These are phyloP conservation scores for Eleginops maclovinus DNA, from an alignment of 2,113 vertebrate genomes.

Conservation along the genomic window DNA sequence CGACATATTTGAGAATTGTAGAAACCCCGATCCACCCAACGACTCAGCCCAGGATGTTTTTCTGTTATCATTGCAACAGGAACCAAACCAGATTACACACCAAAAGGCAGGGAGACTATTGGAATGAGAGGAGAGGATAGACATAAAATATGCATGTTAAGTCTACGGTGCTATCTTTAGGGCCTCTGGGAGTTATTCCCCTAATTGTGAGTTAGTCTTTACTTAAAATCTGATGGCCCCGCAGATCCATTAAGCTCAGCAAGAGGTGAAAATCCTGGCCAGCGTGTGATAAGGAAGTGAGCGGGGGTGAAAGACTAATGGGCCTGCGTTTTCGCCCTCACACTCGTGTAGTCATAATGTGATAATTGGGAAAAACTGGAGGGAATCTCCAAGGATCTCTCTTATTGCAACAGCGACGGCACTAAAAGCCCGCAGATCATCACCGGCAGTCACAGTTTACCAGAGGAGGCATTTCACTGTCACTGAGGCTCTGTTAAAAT, in stretches of 20 bases:
- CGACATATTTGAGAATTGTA: slow-evolving; percentile 9
- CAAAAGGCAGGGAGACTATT: slow-evolving; percentile 30
- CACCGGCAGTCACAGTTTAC: slow-evolving; percentile 59
- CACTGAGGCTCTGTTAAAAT: slow-evolving; percentile 58
- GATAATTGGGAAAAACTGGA: slow-evolving; percentile 88
- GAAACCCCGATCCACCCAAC: slow-evolving; percentile 35
- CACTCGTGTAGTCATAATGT: slow-evolving; percentile 87
- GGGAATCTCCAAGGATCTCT: slow-evolving; percentile 83
- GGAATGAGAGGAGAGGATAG: slow-evolving; percentile 45
- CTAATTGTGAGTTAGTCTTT: slow-evolving; percentile 81
- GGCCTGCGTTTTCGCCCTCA: slow-evolving; percentile 81
- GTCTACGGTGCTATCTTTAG: slow-evolving; percentile 61
- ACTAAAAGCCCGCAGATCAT: slow-evolving; percentile 71
- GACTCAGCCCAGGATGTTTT: slow-evolving; percentile 33
- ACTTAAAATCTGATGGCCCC: slow-evolving; percentile 72
- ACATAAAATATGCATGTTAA: slow-evolving; percentile 66
- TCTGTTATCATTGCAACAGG: slow-evolving; percentile 21
- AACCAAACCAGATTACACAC: slow-evolving; percentile 31
- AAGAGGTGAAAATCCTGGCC: slow-evolving; percentile 69
- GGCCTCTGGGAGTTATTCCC: slow-evolving; percentile 71
- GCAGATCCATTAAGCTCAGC: slow-evolving; percentile 78
- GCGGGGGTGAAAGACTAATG: slow-evolving; percentile 89
- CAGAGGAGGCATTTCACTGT: slow-evolving; percentile 56
- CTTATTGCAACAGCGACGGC: slow-evolving; percentile 56
- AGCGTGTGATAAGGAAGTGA: slow-evolving; percentile 78